Evolutionary conservation across 2,797 vertebrate genomes (phyloP), one percentile per base, ranked within the genome.

Genomic region (Myripristis jacobus): DNA sequence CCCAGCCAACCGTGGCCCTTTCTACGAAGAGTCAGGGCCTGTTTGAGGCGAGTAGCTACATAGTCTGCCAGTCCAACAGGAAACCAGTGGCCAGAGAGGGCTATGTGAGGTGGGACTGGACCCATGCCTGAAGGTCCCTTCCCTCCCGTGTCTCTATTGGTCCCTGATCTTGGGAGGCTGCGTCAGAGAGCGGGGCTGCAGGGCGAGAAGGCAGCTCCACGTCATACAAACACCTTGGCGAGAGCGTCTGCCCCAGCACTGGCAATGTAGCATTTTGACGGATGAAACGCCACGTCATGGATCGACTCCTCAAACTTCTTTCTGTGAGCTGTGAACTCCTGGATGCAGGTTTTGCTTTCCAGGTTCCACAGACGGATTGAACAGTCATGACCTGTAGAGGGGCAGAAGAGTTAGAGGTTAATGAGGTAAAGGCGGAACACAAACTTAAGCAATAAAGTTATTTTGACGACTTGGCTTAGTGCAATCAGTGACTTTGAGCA

Each of bases 191-290:
- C 81, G 75, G 91, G 67, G 86, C 88, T 73, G 83, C 82, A 53
- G 82, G 80, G 79, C 68, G 66, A 78, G 48, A 61, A 7, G 11
- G 75, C 66, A 67, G 67, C 88, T 90, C 87, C 89, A 65, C 90
- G 94, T 99, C 97, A 99, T 99, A 99, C 98, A 66, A 99, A 99
- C 88, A 99, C 98, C 94, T 99, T 99, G 75, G 97, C 98, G 75
- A 99, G 95, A 38, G 98, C 97, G 21, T 99, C 98, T 2, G 97
- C 96, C 75, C 97, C 98, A 52, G 97, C 98, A 73, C 97, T 99
- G 89, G 97, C 98, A 76, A 99, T 99, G 86, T 98, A 99, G 91
- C 96, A 98, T 91, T 97, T 98, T 61, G 96, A 95, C 38, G 98
- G 98, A 83, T 99, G 98, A 86, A 99, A 99, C 79, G 98, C 97